Evolutionary conservation across 2,797 vertebrate genomes (phyloP), one percentile per base, ranked within the genome.

Genomic region (Tenualosa thibaudeaui): DNA sequence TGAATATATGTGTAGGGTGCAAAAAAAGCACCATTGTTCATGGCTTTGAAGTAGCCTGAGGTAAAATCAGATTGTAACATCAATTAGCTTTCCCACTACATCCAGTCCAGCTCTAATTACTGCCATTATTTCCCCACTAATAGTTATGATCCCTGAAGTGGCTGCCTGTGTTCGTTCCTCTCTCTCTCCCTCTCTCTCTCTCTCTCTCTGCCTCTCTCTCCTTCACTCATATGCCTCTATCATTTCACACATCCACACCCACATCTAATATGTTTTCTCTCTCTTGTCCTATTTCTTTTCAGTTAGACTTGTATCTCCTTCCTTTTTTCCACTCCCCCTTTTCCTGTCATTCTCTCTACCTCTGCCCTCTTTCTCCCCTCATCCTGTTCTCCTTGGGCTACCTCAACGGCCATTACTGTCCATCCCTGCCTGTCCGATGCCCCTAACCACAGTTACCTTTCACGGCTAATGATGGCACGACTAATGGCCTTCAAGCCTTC

Each of bases 31-130:
- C 1, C 50, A 19, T 43, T 37, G 17, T 46, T 46, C 37, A 40
- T 46, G 3, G 15, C 71, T 78, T 46, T 78, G 37, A 78, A 78
- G 71, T 78, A 3, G 89, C 86, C 84, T 82, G 22, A 89, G 86
- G 87, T 88, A 82, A 88, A 83, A 86, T 86, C 65, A 84, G 87
- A 88, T 90, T 86, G 86, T 88, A 86, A 88, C 75, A 90, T 88
- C 82, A 90, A 89, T 92, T 91, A 90, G 68, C 85, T 49, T 81
- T 84, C 84, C 84, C 82, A 87, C 88, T 91, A 86, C 89, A 86
- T 85, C 84, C 86, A 84, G 65, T 84, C 83, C 84, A 86, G 85
- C 83, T 83, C 82, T 88, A 91, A 90, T 91, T 84, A 88, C 90
- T 37, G 83, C 86, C 85, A 89, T 90, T 90, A 91, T 86, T 90